These are phyloP conservation scores for Tetrapedia diversipes DNA, from an alignment of 2,888 invertebrate genomes.

Conservation along the genomic window DNA sequence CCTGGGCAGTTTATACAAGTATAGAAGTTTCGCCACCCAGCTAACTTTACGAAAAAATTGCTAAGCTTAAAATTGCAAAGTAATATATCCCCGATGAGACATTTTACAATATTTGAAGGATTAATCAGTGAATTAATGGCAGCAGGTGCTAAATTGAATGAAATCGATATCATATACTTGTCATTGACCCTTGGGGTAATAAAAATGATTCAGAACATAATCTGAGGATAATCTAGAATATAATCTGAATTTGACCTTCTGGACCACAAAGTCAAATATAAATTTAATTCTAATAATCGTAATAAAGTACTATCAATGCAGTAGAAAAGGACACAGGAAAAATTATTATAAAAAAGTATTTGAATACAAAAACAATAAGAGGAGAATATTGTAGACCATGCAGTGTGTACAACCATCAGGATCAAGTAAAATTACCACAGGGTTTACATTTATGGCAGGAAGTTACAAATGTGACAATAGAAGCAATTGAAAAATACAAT, in stretches of 20 bases:
- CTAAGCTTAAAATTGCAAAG: slow-evolving; percentile 7
- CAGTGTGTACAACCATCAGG: neutral
- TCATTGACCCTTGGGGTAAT: neutral
- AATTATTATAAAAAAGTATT: neutral
- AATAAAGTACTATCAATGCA: neutral
- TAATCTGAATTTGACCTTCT: neutral
- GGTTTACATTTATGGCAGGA: slow-evolving; percentile 3
- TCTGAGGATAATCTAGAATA: neutral
- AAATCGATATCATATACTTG: neutral
- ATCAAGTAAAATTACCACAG: neutral
- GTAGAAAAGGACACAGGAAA: neutral
- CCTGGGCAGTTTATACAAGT: too few species aligned
- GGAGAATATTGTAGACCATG: neutral
- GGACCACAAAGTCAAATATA: slow-evolving; percentile 8
- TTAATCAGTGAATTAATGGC: neutral
- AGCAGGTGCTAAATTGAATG: neutral
- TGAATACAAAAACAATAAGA: neutral
- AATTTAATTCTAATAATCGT: neutral
- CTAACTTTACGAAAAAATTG: neutral
- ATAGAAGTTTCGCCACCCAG: neutral
- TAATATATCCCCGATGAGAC: neutral
- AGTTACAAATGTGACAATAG: neutral
- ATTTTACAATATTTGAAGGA: slow-evolving; percentile 3
- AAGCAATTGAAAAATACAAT: neutral
- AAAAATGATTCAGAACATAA: slow-evolving; percentile 3